Percentiles rank a stretch among this genome's conserved stretches.
Evolutionary conservation across 2,888 invertebrate species (phyloP).

Genomic region (Trissoscelio sp.): DNA sequence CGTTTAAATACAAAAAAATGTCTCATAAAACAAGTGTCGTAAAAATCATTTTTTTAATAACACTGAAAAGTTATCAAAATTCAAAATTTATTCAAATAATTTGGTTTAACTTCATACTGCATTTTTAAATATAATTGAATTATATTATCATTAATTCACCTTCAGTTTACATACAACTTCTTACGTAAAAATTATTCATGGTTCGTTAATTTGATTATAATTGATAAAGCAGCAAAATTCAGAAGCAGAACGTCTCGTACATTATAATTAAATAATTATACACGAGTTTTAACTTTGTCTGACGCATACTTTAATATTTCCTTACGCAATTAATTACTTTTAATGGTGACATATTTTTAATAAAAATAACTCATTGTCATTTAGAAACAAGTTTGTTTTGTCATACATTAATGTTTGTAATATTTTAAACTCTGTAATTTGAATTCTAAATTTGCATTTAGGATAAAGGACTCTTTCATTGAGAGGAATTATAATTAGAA

Average conservation of each 20-base stretch:
- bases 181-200: constrained; percentile 20
- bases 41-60: too few relatives aligned
- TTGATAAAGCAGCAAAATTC: constrained; percentile 9
- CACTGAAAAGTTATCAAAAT: too few relatives aligned
- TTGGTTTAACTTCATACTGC: too few relatives aligned
- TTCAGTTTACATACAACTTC: not conserved
- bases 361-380: not conserved
- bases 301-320: constrained; percentile 2
- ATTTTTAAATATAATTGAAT: not conserved
- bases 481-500: too few relatives aligned
- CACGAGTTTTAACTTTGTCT: constrained; percentile 1
- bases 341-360: not conserved
- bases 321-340: constrained; percentile 11
- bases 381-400: not conserved
- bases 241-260: constrained; percentile 10
- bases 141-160: not conserved
- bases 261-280: constrained; percentile 31
- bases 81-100: too few relatives aligned
- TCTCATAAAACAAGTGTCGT: too few relatives aligned
- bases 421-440: too few relatives aligned
- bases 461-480: too few relatives aligned
- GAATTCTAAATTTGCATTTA: too few relatives aligned
- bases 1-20: too few relatives aligned
- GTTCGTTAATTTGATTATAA: constrained; percentile 29
- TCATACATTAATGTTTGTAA: too few relatives aligned